These are phyloP conservation scores for Hycleus phaleratus DNA, from an alignment of 1,140 invertebrate species.

Conservation along the genomic window DNA sequence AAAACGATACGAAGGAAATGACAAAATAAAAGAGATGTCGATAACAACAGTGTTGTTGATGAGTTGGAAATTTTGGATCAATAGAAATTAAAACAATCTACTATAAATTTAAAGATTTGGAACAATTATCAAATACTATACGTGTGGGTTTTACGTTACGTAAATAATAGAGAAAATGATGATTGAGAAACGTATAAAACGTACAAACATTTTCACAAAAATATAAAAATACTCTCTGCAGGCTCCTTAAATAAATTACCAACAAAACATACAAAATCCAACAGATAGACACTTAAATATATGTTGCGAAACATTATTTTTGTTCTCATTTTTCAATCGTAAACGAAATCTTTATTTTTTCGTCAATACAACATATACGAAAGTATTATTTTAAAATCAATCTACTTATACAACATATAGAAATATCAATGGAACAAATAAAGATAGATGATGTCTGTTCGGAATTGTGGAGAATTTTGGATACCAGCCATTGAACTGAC, in stretches of 20 bases:
- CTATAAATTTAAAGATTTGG: too few species aligned
- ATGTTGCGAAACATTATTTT: conserved; percentile 7
- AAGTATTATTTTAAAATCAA: too few species aligned
- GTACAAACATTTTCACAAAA: conserved; percentile 3
- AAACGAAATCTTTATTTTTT: neutral
- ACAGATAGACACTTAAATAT: neutral
- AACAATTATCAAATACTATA: too few species aligned
- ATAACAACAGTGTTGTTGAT: too few species aligned
- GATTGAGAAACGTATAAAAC: conserved; percentile 3
- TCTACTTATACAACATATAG: neutral
- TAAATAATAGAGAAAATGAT: too few species aligned
- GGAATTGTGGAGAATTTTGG: conserved; percentile 5
- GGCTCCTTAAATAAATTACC: conserved; percentile 11
- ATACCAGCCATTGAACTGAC: conserved; percentile 14
- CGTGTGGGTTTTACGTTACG: too few species aligned
- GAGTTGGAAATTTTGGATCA: too few species aligned
- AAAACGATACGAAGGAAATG: too few species aligned
- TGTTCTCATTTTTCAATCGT: conserved; percentile 3
- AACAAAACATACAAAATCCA: neutral
- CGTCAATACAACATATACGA: too few species aligned
- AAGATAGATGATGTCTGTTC: conserved; percentile 4
- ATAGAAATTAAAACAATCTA: too few species aligned
- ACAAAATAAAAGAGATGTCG: too few species aligned
- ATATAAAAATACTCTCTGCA: conserved; percentile 9
- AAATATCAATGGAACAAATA: neutral